phyloP scores from a whole-genome alignment of 2,888 invertebrate species.

The Hyles lineata region DNA sequence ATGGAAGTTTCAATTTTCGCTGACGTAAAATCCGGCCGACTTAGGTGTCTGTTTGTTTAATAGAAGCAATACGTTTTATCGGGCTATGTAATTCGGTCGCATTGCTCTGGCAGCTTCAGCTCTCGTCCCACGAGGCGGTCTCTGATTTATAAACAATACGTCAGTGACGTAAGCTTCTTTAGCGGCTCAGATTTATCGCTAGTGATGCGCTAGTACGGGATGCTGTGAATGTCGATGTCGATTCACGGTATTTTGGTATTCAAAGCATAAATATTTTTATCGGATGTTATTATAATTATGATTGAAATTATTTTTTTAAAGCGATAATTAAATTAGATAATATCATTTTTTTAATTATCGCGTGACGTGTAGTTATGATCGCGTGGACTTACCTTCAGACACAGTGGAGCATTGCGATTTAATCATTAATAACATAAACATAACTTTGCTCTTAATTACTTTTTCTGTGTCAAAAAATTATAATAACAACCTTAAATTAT shows the following conservation, averaged over 20 bases:
- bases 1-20: conserved; percentile 21
- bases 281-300: background rate
- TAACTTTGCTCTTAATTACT: too few relatives aligned
- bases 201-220: conserved; percentile 58
- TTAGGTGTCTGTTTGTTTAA: conserved; percentile 14
- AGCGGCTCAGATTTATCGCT: conserved; percentile 82
- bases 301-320: background rate
- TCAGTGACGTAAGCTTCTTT: conserved; percentile 84
- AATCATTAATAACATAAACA: too few relatives aligned
- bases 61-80: conserved; percentile 20
- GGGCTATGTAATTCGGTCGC: conserved; percentile 38
- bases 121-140: conserved; percentile 58
- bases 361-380: too few relatives aligned
- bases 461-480: background rate
- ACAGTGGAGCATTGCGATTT: too few relatives aligned
- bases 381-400: too few relatives aligned
- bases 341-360: too few relatives aligned
- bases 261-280: background rate
- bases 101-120: conserved; percentile 42
- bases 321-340: background rate
- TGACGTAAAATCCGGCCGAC: conserved; percentile 5
- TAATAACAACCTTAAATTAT: background rate
- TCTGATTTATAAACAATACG: conserved; percentile 84
- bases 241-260: conserved; percentile 37
- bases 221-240: conserved; percentile 53